phyloP scores from a whole-genome alignment of 2,888 invertebrate species.

The Perdita meconis region DNA sequence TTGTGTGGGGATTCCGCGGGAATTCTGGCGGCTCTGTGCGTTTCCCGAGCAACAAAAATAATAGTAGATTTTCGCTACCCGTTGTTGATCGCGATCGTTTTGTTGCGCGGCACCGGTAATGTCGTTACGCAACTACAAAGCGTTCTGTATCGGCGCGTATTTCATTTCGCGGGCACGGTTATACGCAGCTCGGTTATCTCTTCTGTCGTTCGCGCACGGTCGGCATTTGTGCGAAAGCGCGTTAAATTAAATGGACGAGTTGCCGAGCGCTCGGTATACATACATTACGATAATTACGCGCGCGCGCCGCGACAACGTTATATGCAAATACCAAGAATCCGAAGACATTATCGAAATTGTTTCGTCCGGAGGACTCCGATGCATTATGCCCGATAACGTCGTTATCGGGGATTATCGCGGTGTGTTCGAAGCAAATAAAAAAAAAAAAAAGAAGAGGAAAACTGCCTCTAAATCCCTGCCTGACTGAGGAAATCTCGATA shows the following conservation, averaged over 20 bases:
- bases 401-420: slow-evolving; percentile 43
- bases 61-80: slow-evolving; percentile 9
- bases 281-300: slow-evolving; percentile 69
- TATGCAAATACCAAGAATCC: slow-evolving; percentile 52
- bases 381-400: slow-evolving; percentile 48
- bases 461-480: neutral
- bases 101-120: neutral
- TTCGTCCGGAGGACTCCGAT: slow-evolving; percentile 35
- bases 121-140: slow-evolving; percentile 9
- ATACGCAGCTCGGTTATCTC: slow-evolving; percentile 34
- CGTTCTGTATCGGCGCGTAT: slow-evolving; percentile 44
- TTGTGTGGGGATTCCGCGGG: slow-evolving; percentile 93
- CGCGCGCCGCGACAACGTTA: slow-evolving; percentile 33
- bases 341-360: slow-evolving; percentile 59
- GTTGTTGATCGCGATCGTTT: neutral
- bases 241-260: slow-evolving; percentile 70
- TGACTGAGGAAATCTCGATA: neutral
- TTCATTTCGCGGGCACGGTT: slow-evolving; percentile 46
- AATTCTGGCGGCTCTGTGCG: slow-evolving; percentile 92
- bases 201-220: slow-evolving; percentile 10
- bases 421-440: neutral
- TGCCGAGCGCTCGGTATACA: slow-evolving; percentile 39
- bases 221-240: slow-evolving; percentile 43
- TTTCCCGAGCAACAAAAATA: slow-evolving; percentile 49
- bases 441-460: slow-evolving; percentile 4